phyloP scores from a whole-genome alignment of 2,888 invertebrate species.

The Lithosia quadra region DNA sequence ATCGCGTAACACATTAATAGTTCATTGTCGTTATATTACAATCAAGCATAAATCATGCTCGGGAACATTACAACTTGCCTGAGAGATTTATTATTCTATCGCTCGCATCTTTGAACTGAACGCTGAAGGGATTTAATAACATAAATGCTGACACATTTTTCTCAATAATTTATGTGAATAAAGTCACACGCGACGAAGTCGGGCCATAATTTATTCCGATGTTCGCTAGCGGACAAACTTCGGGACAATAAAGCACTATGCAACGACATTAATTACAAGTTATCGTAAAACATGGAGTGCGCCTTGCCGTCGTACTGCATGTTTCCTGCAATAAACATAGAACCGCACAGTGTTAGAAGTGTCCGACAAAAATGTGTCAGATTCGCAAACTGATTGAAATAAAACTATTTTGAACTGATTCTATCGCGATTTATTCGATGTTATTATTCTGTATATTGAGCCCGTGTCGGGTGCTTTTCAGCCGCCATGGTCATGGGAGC shows the following conservation, averaged over 20 bases:
- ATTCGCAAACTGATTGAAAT: slow-evolving; percentile 3
- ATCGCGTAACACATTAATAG: slow-evolving; percentile 27
- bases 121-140: slow-evolving; percentile 56
- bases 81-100: slow-evolving; percentile 47
- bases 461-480: too few relatives aligned
- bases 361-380: slow-evolving; percentile 30
- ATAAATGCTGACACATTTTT: slow-evolving; percentile 65
- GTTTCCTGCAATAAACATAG: slow-evolving; percentile 58
- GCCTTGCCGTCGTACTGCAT: slow-evolving; percentile 50
- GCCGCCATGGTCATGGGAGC: too few relatives aligned
- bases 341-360: slow-evolving; percentile 46
- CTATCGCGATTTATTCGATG: too few relatives aligned
- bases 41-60: slow-evolving; percentile 46
- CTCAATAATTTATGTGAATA: slow-evolving; percentile 65
- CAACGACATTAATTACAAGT: slow-evolving; percentile 78
- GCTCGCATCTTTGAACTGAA: slow-evolving; percentile 50
- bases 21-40: slow-evolving; percentile 40
- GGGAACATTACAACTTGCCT: slow-evolving; percentile 50
- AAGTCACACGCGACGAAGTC: slow-evolving; percentile 63
- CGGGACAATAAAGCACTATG: slow-evolving; percentile 74
- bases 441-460: too few relatives aligned
- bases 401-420: too few relatives aligned
- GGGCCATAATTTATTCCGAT: slow-evolving; percentile 65
- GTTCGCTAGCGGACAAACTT: slow-evolving; percentile 60
- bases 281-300: slow-evolving; percentile 72